These are phyloP conservation scores for Clarias gariepinus DNA, from an alignment of 2,113 vertebrate genomes.

Conservation along the genomic window DNA sequence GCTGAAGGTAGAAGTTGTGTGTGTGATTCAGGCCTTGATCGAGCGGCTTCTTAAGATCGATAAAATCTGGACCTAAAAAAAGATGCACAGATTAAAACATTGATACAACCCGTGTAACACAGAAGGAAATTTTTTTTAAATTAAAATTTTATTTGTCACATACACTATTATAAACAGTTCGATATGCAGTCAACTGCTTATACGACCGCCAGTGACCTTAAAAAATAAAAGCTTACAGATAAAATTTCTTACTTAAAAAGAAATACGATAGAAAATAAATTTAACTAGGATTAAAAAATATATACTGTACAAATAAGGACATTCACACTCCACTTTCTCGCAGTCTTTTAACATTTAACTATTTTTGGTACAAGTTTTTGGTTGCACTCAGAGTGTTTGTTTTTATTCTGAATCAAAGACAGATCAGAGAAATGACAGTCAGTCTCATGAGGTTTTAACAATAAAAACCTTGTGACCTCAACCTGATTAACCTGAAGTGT, in stretches of 20 bases:
- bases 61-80: slow-evolving; percentile 80
- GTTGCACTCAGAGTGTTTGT: too few relatives aligned
- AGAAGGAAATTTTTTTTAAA: too few relatives aligned
- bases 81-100: background rate
- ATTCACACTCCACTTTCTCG: slow-evolving; percentile 2
- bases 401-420: background rate
- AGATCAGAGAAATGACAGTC: background rate
- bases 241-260: too few relatives aligned
- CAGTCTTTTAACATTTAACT: background rate
- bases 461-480: background rate
- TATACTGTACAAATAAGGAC: too few relatives aligned
- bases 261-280: too few relatives aligned
- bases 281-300: too few relatives aligned
- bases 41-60: slow-evolving; percentile 90
- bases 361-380: background rate
- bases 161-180: too few relatives aligned
- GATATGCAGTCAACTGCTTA: too few relatives aligned
- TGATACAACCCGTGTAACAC: too few relatives aligned
- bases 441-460: background rate
- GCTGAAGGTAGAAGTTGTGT: slow-evolving; percentile 92
- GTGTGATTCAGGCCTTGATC: slow-evolving; percentile 97
- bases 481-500: background rate
- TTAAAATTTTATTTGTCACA: too few relatives aligned
- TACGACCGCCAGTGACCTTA: too few relatives aligned
- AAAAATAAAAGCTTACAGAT: too few relatives aligned